Evolutionary conservation across 2,797 vertebrate genomes (phyloP).

Genomic region (Bufotes viridis): DNA sequence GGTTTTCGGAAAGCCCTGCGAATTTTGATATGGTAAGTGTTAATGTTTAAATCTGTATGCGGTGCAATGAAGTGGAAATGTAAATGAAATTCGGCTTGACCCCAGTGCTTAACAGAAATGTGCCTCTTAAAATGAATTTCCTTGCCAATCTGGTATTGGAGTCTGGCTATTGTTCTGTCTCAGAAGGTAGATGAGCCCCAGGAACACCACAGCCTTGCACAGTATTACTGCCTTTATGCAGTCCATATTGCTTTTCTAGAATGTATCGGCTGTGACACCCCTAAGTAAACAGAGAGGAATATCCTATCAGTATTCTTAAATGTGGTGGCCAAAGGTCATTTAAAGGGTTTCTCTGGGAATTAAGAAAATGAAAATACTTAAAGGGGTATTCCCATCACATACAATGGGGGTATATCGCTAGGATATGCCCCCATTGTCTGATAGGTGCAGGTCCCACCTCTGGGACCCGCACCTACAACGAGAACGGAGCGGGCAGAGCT

Average conservation of each 20-base stretch:
- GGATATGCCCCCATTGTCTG: no score
- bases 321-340: no score
- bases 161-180: background rate
- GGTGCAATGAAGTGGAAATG: constrained; percentile 53
- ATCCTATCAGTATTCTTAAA: no score
- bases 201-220: constrained; percentile 70
- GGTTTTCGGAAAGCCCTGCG: constrained; percentile 22
- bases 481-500: no score
- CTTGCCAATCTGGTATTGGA: background rate
- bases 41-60: constrained; percentile 40
- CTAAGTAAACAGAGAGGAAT: no score
- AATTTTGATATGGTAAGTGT: constrained; percentile 48
- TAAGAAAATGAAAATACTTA: no score
- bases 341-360: no score
- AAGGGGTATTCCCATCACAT: no score
- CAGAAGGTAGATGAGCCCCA: constrained; percentile 67
- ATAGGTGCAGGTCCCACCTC: no score
- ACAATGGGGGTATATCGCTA: no score
- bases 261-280: background rate
- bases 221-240: constrained; percentile 10
- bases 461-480: no score
- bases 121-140: background rate
- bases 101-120: constrained; percentile 29
- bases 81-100: constrained; percentile 54
- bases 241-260: background rate